These are phyloP conservation scores for Drosophila pseudoananassae DNA, from an alignment of 1,140 invertebrate genomes.

Conservation along the genomic window DNA sequence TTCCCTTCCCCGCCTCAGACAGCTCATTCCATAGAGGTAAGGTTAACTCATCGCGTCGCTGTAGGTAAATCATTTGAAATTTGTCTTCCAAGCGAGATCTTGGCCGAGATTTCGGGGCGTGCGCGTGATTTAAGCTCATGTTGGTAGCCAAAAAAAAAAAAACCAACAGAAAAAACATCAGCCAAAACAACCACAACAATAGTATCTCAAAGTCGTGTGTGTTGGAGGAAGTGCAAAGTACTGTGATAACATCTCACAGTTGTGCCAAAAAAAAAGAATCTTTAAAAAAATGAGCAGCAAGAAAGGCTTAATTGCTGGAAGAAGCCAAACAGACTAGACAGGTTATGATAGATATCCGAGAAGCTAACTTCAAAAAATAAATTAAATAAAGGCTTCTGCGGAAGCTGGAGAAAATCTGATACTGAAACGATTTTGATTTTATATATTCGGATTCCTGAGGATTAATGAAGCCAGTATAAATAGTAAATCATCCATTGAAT, in stretches of 20 bases:
- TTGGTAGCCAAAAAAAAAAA: constrained; percentile 43
- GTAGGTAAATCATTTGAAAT: constrained; percentile 64
- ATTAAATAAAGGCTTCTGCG: constrained; percentile 14
- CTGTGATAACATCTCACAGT: constrained; percentile 49
- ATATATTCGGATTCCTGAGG: constrained; percentile 3
- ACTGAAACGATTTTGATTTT: constrained; percentile 13
- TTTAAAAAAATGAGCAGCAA: constrained; percentile 44
- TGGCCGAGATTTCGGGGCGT: constrained; percentile 55
- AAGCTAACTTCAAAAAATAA: neutral
- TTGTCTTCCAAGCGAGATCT: constrained; percentile 59
- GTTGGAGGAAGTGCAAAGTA: constrained; percentile 63
- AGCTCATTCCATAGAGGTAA: constrained; percentile 10
- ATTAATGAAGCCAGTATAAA: constrained; percentile 30
- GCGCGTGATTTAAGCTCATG: constrained; percentile 63
- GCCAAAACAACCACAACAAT: constrained; percentile 23
- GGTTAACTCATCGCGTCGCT: constrained; percentile 42
- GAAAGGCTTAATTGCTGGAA: constrained; percentile 45
- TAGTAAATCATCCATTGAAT: constrained; percentile 35
- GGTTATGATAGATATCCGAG: constrained; percentile 44
- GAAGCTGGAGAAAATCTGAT: constrained; percentile 19
- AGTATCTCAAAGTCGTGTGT: constrained; percentile 32
- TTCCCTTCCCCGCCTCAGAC: constrained; percentile 5
- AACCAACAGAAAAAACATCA: constrained; percentile 16
- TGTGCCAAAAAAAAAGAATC: constrained; percentile 44
- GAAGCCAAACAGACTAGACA: constrained; percentile 15